Conservation (phyloP, 2,888 invertebrate species). For the Cheilosia scutellata region DNA sequence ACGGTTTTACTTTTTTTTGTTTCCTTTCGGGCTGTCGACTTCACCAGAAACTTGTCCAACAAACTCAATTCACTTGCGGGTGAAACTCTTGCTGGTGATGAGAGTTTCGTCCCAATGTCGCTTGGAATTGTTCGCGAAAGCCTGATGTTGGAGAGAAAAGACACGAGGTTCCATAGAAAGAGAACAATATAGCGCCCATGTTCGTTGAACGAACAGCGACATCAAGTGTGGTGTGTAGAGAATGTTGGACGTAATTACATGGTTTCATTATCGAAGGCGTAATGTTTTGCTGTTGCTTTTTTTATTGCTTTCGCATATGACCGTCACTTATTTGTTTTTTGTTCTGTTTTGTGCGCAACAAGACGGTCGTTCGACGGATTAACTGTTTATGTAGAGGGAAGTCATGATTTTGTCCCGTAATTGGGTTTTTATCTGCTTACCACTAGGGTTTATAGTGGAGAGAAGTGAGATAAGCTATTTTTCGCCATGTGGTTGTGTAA, state of each 20-base stretch:
- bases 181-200: not conserved
- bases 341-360: not conserved
- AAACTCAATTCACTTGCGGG: slow-evolving; percentile 52
- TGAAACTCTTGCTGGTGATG: slow-evolving; percentile 54
- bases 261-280: slow-evolving; percentile 55
- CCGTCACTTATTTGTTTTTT: not conserved
- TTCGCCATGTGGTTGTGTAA: slow-evolving; percentile 20
- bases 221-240: slow-evolving; percentile 22
- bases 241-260: slow-evolving; percentile 55
- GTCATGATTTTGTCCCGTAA: slow-evolving; percentile 30
- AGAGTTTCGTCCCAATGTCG: slow-evolving; percentile 46
- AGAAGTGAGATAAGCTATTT: slow-evolving; percentile 3
- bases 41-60: slow-evolving; percentile 7
- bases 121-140: slow-evolving; percentile 24
- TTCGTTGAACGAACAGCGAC: not conserved
- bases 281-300: slow-evolving; percentile 38
- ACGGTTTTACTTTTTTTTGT: not conserved
- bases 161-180: slow-evolving; percentile 31
- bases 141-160: slow-evolving; percentile 34
- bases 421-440: slow-evolving; percentile 21
- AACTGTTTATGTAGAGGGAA: slow-evolving; percentile 31
- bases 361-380: slow-evolving; percentile 26
- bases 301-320: slow-evolving; percentile 33
- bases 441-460: slow-evolving; percentile 1
- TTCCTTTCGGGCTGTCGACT: not conserved